Evolutionary conservation across 1,140 invertebrate genomes (phyloP).

Genomic region (Sweltsa coloradensis): DNA sequence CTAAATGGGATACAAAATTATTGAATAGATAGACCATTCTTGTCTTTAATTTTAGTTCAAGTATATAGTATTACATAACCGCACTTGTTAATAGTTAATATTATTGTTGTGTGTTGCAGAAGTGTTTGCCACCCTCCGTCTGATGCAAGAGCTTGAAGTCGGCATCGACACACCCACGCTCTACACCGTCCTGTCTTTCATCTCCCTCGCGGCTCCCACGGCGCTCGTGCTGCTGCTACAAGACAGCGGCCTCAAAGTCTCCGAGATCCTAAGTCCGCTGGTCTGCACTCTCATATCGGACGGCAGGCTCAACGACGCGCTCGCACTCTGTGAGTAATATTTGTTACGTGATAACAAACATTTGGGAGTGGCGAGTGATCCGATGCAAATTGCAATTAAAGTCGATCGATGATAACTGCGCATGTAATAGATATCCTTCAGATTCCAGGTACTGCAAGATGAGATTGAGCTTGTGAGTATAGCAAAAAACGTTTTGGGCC

Average conservation of each 20-base stretch:
- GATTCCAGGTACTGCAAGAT: too few species aligned
- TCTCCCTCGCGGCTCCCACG: constrained; percentile 33
- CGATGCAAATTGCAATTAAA: too few species aligned
- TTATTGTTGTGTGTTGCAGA: constrained; percentile 23
- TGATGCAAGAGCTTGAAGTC: constrained; percentile 35
- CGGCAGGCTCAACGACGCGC: constrained; percentile 30
- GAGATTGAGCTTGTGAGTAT: too few species aligned
- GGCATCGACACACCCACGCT: constrained; percentile 36
- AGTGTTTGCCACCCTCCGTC: constrained; percentile 34
- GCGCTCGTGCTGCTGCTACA: constrained; percentile 34
- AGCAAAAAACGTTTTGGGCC: too few species aligned
- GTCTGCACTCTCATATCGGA: constrained; percentile 32
- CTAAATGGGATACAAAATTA: too few species aligned
- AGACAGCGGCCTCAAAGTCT: constrained; percentile 27
- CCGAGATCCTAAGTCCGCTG: constrained; percentile 32
- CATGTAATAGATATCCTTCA: too few species aligned
- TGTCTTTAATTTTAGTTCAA: too few species aligned
- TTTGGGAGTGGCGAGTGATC: too few species aligned
- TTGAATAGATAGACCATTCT: too few species aligned
- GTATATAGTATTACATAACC: constrained; percentile 1
- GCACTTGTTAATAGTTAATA: too few species aligned
- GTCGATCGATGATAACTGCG: too few species aligned
- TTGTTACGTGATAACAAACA: too few species aligned
- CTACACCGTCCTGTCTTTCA: constrained; percentile 37
- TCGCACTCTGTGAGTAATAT: constrained; percentile 31